Percentiles rank a stretch among this genome's conserved stretches.
These are phyloP conservation scores for Chromobotia macracanthus DNA, from an alignment of 2,797 vertebrate genomes.

Conservation along the genomic window DNA sequence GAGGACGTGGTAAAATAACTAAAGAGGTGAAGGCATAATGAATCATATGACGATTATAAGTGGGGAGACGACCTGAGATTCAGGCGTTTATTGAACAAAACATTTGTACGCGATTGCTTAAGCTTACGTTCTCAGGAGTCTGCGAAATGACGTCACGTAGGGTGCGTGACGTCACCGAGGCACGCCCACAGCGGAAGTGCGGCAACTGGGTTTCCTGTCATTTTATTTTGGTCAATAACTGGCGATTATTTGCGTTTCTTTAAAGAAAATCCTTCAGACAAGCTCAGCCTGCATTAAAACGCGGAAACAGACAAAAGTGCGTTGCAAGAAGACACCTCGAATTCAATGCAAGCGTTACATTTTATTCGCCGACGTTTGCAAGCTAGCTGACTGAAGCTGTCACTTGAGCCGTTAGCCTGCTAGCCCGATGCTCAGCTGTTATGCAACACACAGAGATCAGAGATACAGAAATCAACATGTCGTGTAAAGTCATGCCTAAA, in stretches of 20 bases:
- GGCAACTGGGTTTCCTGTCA: slow-evolving; percentile 37
- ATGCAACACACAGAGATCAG: not conserved
- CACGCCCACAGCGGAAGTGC: slow-evolving; percentile 47
- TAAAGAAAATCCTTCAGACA: slow-evolving; percentile 37
- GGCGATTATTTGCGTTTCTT: slow-evolving; percentile 20
- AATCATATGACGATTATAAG: too few species aligned
- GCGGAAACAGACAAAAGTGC: slow-evolving; percentile 53
- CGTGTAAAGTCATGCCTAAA: not conserved
- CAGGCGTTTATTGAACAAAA: too few species aligned
- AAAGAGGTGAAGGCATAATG: too few species aligned
- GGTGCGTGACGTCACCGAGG: not conserved
- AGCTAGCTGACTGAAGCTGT: slow-evolving; percentile 45
- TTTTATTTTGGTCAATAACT: slow-evolving; percentile 39
- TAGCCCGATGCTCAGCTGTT: slow-evolving; percentile 2
- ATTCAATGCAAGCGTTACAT: slow-evolving; percentile 36
- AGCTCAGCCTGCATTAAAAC: slow-evolving; percentile 45
- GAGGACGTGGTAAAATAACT: too few species aligned
- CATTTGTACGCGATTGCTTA: too few species aligned
- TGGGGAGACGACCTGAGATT: too few species aligned
- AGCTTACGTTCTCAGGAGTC: too few species aligned
- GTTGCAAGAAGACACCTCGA: slow-evolving; percentile 39
- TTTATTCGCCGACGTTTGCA: slow-evolving; percentile 35
- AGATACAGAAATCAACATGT: not conserved
- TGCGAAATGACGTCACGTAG: too few species aligned
- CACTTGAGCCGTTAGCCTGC: slow-evolving; percentile 32